A percentile compares a stretch with the other conserved stretches of the same genome.
Conservation (phyloP, 2,113 vertebrate species). For the Macaca mulatta region DNA sequence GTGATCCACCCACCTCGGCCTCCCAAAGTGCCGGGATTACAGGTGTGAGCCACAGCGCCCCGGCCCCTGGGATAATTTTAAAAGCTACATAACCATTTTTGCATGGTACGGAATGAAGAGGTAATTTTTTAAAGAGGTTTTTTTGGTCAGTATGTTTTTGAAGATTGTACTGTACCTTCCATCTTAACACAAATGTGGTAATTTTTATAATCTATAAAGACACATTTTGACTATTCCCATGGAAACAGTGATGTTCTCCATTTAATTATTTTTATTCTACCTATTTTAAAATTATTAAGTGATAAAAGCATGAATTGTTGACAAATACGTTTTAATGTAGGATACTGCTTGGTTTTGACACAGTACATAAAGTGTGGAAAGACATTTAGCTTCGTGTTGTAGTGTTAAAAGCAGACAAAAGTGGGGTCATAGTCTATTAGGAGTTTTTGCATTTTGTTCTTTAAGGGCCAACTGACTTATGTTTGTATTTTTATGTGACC, state of each 20-base stretch:
- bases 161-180: background rate
- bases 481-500: background rate
- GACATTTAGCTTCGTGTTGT: background rate
- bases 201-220: background rate
- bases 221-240: background rate
- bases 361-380: background rate
- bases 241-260: background rate
- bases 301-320: background rate
- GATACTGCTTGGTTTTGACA: background rate
- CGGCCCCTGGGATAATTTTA: accelerated
- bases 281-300: background rate
- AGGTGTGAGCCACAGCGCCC: too few species aligned
- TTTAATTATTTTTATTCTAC: background rate
- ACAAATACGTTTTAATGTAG: background rate
- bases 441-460: background rate
- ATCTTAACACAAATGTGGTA: background rate
- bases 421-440: background rate
- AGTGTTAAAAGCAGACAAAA: background rate
- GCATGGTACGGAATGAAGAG: background rate
- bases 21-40: too few species aligned
- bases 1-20: too few species aligned
- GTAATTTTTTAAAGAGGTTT: background rate
- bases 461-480: background rate
- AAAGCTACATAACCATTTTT: background rate
- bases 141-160: background rate